Base-by-base conservation (phyloP, 2,797 vertebrate species). In the Lepilemur ruficaudatus region DNA sequence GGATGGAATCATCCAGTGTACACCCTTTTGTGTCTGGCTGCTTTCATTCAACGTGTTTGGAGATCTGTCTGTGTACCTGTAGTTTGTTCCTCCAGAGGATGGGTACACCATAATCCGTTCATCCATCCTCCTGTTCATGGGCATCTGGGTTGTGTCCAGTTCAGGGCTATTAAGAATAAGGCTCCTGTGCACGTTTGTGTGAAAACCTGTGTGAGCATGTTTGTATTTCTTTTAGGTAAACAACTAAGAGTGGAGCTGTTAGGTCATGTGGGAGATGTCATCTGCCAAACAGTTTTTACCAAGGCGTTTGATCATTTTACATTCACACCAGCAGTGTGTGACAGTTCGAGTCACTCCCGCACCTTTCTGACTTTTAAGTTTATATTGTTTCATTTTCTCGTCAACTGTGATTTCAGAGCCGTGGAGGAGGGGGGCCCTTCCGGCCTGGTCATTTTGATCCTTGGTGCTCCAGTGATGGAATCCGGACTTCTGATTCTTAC, bases 201-300 rank as follows among this genome's bases (percentile, higher is more conserved):
- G 32, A 57, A 93, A 75, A 35, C 78, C 72, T 46, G 38, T 70
- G 3, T 82, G 43, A 46, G 17, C 61, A 25, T 63, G 35, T 72
- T 78, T 92, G 70, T 94, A 22, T 43, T 91, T 81, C 73, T 95
- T 35, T 69, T 30, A 38, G 63, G 82, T 92, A 76, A 80, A 86
- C 5, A 57, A 46, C 43, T 41, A 43, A 43, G n/a, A 65, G 38
- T 55, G 10, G 80, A 90, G 17, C 57, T 38, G 22, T 76, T 87
- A 46, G 52, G 78, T 55, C 32, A 1, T 15, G 3, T 23, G 70
- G 41, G 83, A 25, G 30, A 32, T 67, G 32, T 76, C 93, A 87
- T 72, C 48, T 83, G 46, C 52, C 85, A 93, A 20, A 25, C 14
- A 10, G 48, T 87, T 80, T 79, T 87, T 48, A 89, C 25, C 23